Evolutionary conservation across 2,113 vertebrate genomes (phyloP), one percentile per base, ranked within the genome.

Genomic region (Chaetops frenatus): DNA sequence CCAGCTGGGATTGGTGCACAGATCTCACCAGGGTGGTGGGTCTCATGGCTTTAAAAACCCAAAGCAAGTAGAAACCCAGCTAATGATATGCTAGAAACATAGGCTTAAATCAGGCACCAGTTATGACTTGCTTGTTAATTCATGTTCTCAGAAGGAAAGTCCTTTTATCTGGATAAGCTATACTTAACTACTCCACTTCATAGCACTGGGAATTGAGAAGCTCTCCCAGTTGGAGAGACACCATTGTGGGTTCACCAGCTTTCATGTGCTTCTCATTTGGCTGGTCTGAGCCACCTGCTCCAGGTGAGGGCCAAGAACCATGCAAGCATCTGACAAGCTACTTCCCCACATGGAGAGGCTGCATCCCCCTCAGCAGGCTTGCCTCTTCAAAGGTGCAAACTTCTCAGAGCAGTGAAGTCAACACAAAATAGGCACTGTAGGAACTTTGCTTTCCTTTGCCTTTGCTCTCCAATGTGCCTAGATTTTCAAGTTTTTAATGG

Each of bases 41-140:
- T 88, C 92, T 93, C 72, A 48, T 22, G 40, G 15, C 36, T 90
- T 86, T 86, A 64, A 65, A 94, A 92, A 48, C 65, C 47, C 64
- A 64, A 60, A 73, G 77, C 51, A 53, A 83, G 85, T 33, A 93
- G 56, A 92, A 90, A 81, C 11, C 2, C 24, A 70, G 90, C 22
- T 86, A 93, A 94, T 86, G 31, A 6, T 56, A 72, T 62, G 33
- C 87, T 91, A 65, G 84, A 87, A 79, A 14, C 53, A n/a, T 3
- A 77, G 47, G 67, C 82, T 91, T 87, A 73, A 61, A 70, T 60
- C 35, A 85, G 66, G 58, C 57, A 84, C 78, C 89, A 72, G 84
- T 91, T 86, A 83, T 38, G 73, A 92, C 92, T 92, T 82, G 87
- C 48, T 91, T 93, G 35, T 88, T 97, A 86, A 88, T 95, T 95